These are phyloP conservation scores for Stegostoma tigrinum DNA, from an alignment of 2,113 vertebrate genomes.

Conservation along the genomic window DNA sequence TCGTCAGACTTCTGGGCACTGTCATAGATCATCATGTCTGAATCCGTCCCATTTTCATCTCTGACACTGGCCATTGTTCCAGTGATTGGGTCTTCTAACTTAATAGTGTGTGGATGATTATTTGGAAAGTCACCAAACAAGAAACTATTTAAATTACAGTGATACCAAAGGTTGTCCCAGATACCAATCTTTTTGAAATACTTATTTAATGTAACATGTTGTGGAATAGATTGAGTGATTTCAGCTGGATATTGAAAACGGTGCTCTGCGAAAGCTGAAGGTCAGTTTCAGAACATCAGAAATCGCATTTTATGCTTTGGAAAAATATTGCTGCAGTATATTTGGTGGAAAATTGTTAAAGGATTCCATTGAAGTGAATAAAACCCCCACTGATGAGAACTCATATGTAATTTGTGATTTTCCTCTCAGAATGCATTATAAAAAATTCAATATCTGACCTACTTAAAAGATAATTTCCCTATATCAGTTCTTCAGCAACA, in stretches of 20 bases:
- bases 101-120: slow-evolving; percentile 36
- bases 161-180: slow-evolving; percentile 30
- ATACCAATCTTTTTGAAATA: slow-evolving; percentile 37
- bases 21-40: slow-evolving; percentile 37
- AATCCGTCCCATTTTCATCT: slow-evolving; percentile 33
- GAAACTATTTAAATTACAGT: slow-evolving; percentile 37
- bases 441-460: slow-evolving; percentile 31
- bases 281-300: slow-evolving; percentile 38
- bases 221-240: slow-evolving; percentile 37
- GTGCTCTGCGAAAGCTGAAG: slow-evolving; percentile 36
- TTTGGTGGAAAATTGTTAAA: slow-evolving; percentile 32
- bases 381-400: slow-evolving; percentile 1
- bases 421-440: slow-evolving; percentile 6
- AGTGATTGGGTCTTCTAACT: slow-evolving; percentile 33
- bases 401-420: slow-evolving; percentile 29
- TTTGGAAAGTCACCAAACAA: slow-evolving; percentile 34
- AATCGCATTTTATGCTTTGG: slow-evolving; percentile 27
- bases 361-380: background rate
- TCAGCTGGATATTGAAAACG: slow-evolving; percentile 37
- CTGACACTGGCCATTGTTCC: slow-evolving; percentile 36
- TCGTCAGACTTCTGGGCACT: slow-evolving; percentile 36
- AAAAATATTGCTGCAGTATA: slow-evolving; percentile 34
- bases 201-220: slow-evolving; percentile 38
- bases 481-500: background rate
- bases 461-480: slow-evolving; percentile 6